A percentile compares a stretch with the other conserved stretches of the same genome.
Evolutionary conservation across 2,888 invertebrate genomes (phyloP).

Genomic region (Galerucella pusilla): DNA sequence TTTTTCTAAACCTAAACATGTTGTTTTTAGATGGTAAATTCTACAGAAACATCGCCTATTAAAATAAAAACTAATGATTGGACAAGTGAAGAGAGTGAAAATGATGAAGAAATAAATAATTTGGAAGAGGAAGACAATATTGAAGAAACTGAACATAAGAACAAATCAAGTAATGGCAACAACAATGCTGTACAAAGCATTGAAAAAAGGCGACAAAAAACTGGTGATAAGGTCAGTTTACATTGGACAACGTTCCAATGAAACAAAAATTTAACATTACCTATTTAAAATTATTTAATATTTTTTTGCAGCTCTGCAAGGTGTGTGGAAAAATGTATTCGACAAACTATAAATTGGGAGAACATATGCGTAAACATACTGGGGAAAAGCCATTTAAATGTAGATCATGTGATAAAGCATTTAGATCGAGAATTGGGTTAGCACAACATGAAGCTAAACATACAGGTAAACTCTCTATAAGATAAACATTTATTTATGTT

Average conservation of each 20-base stretch:
- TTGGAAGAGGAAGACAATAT: slow-evolving; percentile 47
- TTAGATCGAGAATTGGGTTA: slow-evolving; percentile 71
- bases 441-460: slow-evolving; percentile 72
- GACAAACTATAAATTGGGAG: slow-evolving; percentile 71
- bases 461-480: slow-evolving; percentile 60
- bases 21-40: slow-evolving; percentile 42
- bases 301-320: slow-evolving; percentile 52
- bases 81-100: slow-evolving; percentile 50
- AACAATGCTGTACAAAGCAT: slow-evolving; percentile 29
- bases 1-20: background rate
- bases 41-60: slow-evolving; percentile 38
- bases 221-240: slow-evolving; percentile 65
- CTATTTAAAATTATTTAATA: background rate
- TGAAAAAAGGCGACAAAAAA: slow-evolving; percentile 51
- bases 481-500: background rate
- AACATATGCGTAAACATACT: slow-evolving; percentile 72
- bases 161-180: slow-evolving; percentile 24
- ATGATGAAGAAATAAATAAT: slow-evolving; percentile 46
- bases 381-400: slow-evolving; percentile 72
- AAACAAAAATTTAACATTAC: background rate
- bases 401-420: slow-evolving; percentile 69
- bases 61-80: slow-evolving; percentile 43
- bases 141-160: slow-evolving; percentile 40
- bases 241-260: too few relatives aligned
- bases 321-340: slow-evolving; percentile 71